Conservation (phyloP, 2,888 invertebrate genomes). For the Archips crataeganus region DNA sequence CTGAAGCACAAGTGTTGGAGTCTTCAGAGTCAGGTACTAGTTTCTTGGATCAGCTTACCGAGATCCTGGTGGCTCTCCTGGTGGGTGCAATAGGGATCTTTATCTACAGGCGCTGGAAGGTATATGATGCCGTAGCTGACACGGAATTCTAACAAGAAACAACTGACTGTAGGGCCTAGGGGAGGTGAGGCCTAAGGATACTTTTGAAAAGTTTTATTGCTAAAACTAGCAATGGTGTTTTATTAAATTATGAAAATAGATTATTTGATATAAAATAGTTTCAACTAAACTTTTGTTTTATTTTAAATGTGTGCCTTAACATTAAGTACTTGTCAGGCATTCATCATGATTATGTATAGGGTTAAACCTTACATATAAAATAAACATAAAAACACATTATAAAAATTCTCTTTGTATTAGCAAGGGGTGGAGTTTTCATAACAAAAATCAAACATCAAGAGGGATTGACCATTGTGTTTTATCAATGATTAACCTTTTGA, state of each 20-base stretch:
- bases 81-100: constrained; percentile 78
- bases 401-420: too few relatives aligned
- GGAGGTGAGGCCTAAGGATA: constrained; percentile 45
- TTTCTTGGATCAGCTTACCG: constrained; percentile 76
- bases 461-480: too few relatives aligned
- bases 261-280: constrained; percentile 31
- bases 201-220: constrained; percentile 37
- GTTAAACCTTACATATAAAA: constrained; percentile 18
- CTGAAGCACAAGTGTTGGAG: constrained; percentile 67
- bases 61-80: constrained; percentile 75
- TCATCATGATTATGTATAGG: constrained; percentile 26
- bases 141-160: constrained; percentile 59
- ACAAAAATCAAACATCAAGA: too few relatives aligned
- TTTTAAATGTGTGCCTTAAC: constrained; percentile 54
- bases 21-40: constrained; percentile 71
- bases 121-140: constrained; percentile 60
- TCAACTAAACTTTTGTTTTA: constrained; percentile 22
- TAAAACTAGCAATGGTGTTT: constrained; percentile 30
- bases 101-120: constrained; percentile 78
- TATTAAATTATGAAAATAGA: constrained; percentile 30
- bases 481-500: too few relatives aligned
- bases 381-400: neutral
- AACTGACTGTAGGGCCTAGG: constrained; percentile 19
- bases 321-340: constrained; percentile 44
- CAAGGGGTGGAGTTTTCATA: too few relatives aligned